Evolutionary conservation across 2,113 vertebrate species (phyloP).

Genomic region (Tretioscincus oriximinensis): DNA sequence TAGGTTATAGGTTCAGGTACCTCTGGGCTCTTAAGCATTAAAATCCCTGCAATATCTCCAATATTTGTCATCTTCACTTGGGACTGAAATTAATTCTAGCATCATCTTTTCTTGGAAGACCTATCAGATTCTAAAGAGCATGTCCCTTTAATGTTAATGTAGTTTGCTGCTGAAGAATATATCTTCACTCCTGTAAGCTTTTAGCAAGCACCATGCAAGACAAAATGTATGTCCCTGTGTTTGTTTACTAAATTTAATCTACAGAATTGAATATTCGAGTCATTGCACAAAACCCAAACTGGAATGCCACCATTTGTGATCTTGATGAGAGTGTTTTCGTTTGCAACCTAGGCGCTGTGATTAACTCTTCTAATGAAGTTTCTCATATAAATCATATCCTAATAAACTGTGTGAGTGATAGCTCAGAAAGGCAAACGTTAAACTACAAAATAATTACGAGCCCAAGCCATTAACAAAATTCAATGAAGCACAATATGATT

Average conservation of each 20-base stretch:
- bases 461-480: constrained; percentile 19
- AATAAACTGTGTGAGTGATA: background rate
- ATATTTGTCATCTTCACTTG: no score
- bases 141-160: background rate
- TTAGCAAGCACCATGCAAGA: background rate
- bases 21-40: no score
- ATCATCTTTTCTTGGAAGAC: no score
- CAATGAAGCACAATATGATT: constrained; percentile 22
- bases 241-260: background rate
- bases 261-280: background rate
- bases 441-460: constrained; percentile 32
- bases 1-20: no score
- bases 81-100: no score
- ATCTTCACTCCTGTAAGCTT: background rate
- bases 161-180: no score
- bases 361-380: constrained; percentile 16
- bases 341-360: constrained; percentile 24
- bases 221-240: background rate
- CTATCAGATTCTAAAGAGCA: background rate
- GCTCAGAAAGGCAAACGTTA: constrained; percentile 25
- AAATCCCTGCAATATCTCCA: no score
- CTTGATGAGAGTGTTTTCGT: constrained; percentile 32
- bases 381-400: constrained; percentile 26
- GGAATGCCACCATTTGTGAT: background rate
- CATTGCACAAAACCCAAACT: constrained; percentile 10